phyloP scores from a whole-genome alignment of 2,888 invertebrate species.

The Eupelmus urozonus region DNA sequence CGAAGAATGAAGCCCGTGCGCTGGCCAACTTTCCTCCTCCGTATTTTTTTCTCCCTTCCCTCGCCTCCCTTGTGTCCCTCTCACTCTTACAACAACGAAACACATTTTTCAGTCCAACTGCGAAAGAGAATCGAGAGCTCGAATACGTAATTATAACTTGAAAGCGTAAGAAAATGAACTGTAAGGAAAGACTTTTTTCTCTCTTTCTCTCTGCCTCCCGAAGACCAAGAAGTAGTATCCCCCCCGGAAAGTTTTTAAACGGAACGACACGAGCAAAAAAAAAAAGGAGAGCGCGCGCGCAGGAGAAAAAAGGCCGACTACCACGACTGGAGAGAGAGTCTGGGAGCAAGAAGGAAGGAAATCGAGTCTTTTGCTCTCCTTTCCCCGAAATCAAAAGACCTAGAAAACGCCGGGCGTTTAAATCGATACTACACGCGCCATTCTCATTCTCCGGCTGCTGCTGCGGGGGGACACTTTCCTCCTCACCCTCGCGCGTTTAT shows the following conservation, averaged over 20 bases:
- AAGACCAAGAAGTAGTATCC: conserved; percentile 22
- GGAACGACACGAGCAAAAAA: conserved; percentile 18
- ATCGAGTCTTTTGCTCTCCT: conserved; percentile 33
- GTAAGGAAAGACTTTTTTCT: conserved; percentile 35
- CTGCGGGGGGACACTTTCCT: not conserved
- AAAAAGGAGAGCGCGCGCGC: not conserved
- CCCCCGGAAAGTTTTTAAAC: conserved; percentile 43
- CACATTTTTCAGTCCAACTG: conserved; percentile 41
- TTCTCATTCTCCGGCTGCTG: conserved; percentile 9
- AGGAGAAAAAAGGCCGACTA: not conserved
- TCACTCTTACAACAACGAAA: conserved; percentile 24
- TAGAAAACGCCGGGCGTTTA: conserved; percentile 41
- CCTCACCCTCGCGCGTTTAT: conserved; percentile 18
- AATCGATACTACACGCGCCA: conserved; percentile 49
- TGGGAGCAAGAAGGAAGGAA: conserved; percentile 17
- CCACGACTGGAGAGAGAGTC: not conserved
- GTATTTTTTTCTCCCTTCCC: not conserved
- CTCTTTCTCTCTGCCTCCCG: not conserved
- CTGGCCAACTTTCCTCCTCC: not conserved
- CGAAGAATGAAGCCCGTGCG: conserved; percentile 13
- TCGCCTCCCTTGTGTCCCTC: not conserved
- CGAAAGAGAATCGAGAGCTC: conserved; percentile 32
- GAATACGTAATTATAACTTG: conserved; percentile 54
- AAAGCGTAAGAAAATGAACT: conserved; percentile 37
- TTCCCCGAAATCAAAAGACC: conserved; percentile 35